A percentile compares a stretch with the other conserved stretches of the same genome.
phyloP scores from a whole-genome alignment of 2,113 vertebrate species.

The Catharus minimus region DNA sequence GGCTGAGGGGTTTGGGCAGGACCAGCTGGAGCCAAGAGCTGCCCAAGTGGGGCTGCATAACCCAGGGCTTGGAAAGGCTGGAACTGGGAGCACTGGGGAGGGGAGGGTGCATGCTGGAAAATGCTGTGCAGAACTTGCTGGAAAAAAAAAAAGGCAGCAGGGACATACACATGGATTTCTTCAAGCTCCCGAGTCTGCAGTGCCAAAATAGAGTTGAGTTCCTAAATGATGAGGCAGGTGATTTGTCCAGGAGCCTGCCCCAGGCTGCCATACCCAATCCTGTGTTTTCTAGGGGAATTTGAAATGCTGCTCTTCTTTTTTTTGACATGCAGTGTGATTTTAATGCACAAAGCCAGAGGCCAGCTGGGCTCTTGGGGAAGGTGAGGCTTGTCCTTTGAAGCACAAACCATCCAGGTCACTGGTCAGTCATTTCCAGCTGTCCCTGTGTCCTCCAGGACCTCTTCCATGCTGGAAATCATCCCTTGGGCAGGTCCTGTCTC shows the following conservation, averaged over 20 bases:
- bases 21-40: neutral
- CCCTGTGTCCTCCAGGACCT: neutral
- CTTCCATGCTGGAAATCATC: neutral
- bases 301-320: conserved; percentile 29
- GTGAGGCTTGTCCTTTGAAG: conserved; percentile 41
- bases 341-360: neutral
- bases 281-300: conserved; percentile 47
- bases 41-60: neutral
- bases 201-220: conserved; percentile 13
- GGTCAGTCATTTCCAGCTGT: neutral
- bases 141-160: neutral
- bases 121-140: conserved; percentile 1
- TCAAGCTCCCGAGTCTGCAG: conserved; percentile 5
- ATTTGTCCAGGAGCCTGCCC: conserved; percentile 7
- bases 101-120: neutral
- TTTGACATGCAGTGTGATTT: conserved; percentile 10
- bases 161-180: neutral
- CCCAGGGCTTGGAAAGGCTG: neutral
- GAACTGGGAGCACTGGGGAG: neutral
- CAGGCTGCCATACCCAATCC: neutral
- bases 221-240: neutral
- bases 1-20: neutral
- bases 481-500: neutral
- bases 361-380: neutral
- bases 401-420: conserved; percentile 14